Base-by-base conservation (phyloP, 2,113 vertebrate genomes). In the Hypanus sabinus region DNA sequence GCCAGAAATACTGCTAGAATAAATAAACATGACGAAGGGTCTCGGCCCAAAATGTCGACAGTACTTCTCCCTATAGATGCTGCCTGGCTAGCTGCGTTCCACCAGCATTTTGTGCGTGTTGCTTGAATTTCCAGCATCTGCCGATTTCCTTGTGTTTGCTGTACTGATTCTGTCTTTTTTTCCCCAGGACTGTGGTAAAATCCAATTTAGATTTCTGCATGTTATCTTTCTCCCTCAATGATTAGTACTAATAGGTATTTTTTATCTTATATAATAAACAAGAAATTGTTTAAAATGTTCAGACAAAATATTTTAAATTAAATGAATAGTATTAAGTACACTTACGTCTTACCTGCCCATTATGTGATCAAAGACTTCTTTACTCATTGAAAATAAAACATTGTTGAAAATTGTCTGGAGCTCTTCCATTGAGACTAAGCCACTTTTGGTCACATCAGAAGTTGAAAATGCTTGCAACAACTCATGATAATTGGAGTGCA, bases 401-500 rank as follows among this genome's bases (percentile, higher is more conserved):
- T 95, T 96, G 95, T 96, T 97, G 94, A 97, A 95, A 95, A 97
- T 95, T 6, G 96, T 95, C 95, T 97, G 97, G 88, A 97, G 96
- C 95, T 96, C 96, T 94, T 97, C 96, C 95, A 96, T 94, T 94
- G 96, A 96, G 38, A 98, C 94, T 93, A 96, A 96, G 94, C 96
- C 96, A 76, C 95, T 94, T 94, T 14, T 38, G 94, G 95, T 95
- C 93, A 95, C 95, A 96, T 97, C 97, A 95, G 95, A 97, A 73
- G 96, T 96, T 95, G 96, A 96, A 94, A 97, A 96, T 55, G 96
- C 95, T 94, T 96, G 97, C 83, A 96, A 96, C 16, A 94, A 77
- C 65, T 95, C 95, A 75, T 95, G 94, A 46, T 95, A 95, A 80
- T 94, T 95, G 94, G 95, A 95, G 0, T 71, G 83, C 8, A 95